A percentile compares a stretch with the other conserved stretches of the same genome.
These are phyloP conservation scores for Aurelia aurita DNA, from an alignment of 30 jellyfish, hydroid and myxozoan species.

Conservation along the genomic window DNA sequence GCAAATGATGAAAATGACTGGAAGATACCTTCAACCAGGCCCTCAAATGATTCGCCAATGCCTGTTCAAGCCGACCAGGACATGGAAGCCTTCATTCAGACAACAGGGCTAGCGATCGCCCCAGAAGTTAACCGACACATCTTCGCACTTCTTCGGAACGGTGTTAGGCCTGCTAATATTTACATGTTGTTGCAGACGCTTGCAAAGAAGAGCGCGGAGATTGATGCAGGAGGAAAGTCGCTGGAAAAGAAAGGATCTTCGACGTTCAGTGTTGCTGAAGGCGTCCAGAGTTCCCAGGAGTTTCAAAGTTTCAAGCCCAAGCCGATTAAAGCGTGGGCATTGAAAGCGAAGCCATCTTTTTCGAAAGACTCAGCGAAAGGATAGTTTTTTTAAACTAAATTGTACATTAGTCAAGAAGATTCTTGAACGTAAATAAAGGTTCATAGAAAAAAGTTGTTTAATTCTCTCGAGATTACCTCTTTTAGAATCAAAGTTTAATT, in stretches of 20 bases:
- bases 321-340: constrained; percentile 37
- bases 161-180: constrained; percentile 41
- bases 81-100: background rate
- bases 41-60: background rate
- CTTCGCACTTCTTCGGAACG: constrained; percentile 25
- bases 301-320: background rate
- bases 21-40: too few species aligned
- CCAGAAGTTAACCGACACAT: constrained; percentile 31
- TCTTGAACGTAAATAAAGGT: too few species aligned
- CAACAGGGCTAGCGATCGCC: constrained; percentile 19
- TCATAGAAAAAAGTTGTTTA: too few species aligned
- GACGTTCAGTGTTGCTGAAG: background rate
- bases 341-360: constrained; percentile 15
- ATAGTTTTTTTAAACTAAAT: too few species aligned
- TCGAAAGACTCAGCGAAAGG: constrained; percentile 32
- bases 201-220: constrained; percentile 7
- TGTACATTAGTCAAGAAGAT: too few species aligned
- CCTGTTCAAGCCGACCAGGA: constrained; percentile 39
- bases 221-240: background rate
- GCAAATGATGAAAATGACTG: too few species aligned
- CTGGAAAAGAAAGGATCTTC: background rate
- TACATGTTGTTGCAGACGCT: constrained; percentile 29
- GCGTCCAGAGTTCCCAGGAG: background rate
- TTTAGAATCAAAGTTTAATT: too few species aligned
- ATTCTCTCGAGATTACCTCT: too few species aligned